Percentiles rank a stretch among this genome's conserved stretches.
Evolutionary conservation across 2,113 vertebrate species (phyloP).

Genomic region (crab-eating macaque (Macaca fascicularis)): DNA sequence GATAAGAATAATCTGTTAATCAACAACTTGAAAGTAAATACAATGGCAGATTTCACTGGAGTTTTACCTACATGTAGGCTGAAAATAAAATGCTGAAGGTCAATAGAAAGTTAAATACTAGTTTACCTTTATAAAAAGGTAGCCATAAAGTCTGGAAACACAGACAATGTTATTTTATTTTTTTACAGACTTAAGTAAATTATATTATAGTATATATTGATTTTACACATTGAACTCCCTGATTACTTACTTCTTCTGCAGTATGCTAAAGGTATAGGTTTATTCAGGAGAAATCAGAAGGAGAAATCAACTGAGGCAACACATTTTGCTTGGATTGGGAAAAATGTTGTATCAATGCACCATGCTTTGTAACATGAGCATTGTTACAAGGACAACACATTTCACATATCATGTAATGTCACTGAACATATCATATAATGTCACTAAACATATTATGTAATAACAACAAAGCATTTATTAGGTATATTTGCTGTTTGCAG

Average conservation of each 20-base stretch:
- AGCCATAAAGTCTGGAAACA: background rate
- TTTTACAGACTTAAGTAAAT: background rate
- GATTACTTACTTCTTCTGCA: slow-evolving; percentile 6
- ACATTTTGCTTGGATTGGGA: background rate
- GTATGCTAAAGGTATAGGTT: background rate
- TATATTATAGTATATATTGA: background rate
- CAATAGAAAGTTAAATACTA: background rate
- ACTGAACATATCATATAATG: background rate
- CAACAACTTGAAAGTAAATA: slow-evolving; percentile 10
- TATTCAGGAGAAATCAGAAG: slow-evolving; percentile 37
- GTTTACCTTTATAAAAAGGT: background rate
- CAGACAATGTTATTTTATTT: background rate
- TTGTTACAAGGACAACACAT: background rate
- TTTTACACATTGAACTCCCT: background rate
- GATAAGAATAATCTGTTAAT: background rate
- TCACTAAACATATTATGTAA: background rate
- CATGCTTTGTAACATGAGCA: background rate
- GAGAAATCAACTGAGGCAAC: background rate
- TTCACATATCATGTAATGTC: background rate
- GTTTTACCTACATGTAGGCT: background rate
- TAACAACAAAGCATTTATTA: slow-evolving; percentile 6
- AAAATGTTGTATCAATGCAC: background rate
- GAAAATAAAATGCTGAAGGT: background rate
- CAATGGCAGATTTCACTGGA: background rate
- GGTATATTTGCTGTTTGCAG: background rate